A percentile compares a stretch with the other conserved stretches of the same genome.
These are phyloP conservation scores for Drosophila quinaria DNA, from an alignment of 2,888 invertebrate species.

Conservation along the genomic window DNA sequence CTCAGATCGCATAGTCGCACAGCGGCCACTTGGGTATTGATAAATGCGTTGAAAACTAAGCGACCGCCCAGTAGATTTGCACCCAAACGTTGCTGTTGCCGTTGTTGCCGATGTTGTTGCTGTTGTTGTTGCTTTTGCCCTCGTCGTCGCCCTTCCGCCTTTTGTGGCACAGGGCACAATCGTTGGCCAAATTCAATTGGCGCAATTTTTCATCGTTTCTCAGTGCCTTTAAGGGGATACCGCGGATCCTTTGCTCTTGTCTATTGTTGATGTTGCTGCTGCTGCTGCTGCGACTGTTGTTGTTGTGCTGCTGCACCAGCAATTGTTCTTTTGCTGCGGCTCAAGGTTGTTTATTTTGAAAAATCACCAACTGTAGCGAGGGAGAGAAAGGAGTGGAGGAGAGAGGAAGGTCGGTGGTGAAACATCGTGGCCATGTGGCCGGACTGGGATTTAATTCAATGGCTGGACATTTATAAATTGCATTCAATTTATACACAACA, in stretches of 20 bases:
- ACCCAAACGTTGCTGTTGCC: slow-evolving; percentile 49
- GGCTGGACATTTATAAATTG: slow-evolving; percentile 85
- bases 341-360: slow-evolving; percentile 82
- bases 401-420: slow-evolving; percentile 12
- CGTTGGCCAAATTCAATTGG: slow-evolving; percentile 83
- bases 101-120: background rate
- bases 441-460: slow-evolving; percentile 81
- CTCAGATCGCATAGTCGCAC: slow-evolving; percentile 32
- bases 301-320: slow-evolving; percentile 56
- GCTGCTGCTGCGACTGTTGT: slow-evolving; percentile 30
- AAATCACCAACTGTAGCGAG: slow-evolving; percentile 71
- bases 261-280: slow-evolving; percentile 68
- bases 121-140: slow-evolving; percentile 4
- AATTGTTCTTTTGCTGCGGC: slow-evolving; percentile 71
- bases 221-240: slow-evolving; percentile 66
- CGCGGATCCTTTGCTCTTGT: slow-evolving; percentile 69
- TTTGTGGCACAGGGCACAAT: slow-evolving; percentile 61
- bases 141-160: slow-evolving; percentile 40
- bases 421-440: slow-evolving; percentile 67
- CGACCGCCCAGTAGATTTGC: slow-evolving; percentile 81
- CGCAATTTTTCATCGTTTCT: slow-evolving; percentile 81
- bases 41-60: slow-evolving; percentile 83
- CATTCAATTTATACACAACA: slow-evolving; percentile 85
- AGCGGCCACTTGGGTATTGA: slow-evolving; percentile 78
- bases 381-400: slow-evolving; percentile 15